Base-by-base conservation (phyloP, 2,113 vertebrate species). In the Ranitomeya imitator region DNA sequence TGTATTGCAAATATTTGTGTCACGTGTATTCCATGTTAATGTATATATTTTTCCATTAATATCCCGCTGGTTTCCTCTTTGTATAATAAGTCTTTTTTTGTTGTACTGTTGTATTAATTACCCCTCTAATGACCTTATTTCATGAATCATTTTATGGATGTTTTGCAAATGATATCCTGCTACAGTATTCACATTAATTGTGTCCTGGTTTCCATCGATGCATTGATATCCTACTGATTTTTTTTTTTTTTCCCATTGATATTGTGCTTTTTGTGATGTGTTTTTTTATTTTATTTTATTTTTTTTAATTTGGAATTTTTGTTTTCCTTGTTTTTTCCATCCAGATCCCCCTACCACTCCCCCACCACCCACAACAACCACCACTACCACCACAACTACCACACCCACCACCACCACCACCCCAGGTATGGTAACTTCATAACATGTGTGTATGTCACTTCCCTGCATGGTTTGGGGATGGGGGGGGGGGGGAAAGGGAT, bases 341-440 rank as follows among this genome's bases (percentile, higher is more conserved):
- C 95, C 95, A 96, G 96, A 96, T 96, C 94, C 93, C 95, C 96
- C 94, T 94, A 96, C 96, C 95, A 96, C 95, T 94, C 90, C 94
- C 96, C 96, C 95, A 95, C 95, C 94, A 94, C 94, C 95, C 95
- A 96, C 96, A 94, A 96, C 95, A 93, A 95, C 95, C 94, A 94
- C 94, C 93, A 94, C 94, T 93, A 95, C 92, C 90, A 93, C 91
- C 87, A 90, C 93, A 93, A 95, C 93, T 93, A 95, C 92, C 94
- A 94, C 93, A 93, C 94, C 93, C 92, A 93, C 93, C 95, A 45
- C 37, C 37, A 95, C 93, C 37, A 95, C 93, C 94, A 94, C 94
- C 92, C 81, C 95, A 96, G 96, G 96, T 96, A 96, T 13, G 93
- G 96, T 96, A 95, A 95, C 93, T 93, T 94, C 95, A 89, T 89